Evolutionary conservation across 2,797 vertebrate genomes (phyloP), one percentile per base, ranked within the genome.

Genomic region (Melanotaenia parkinsoni): DNA sequence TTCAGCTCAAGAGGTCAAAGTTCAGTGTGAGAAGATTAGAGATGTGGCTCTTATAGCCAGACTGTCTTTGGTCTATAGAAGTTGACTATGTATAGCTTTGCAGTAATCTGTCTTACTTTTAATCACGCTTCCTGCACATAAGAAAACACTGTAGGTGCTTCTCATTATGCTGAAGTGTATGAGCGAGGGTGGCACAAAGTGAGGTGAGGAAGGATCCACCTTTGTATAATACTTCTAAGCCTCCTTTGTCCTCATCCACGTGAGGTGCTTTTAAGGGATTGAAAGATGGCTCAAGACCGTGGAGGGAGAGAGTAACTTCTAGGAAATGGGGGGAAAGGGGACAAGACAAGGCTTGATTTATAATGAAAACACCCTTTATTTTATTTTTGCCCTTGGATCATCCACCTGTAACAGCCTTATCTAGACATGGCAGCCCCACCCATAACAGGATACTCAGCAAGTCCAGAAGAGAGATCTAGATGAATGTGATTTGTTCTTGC

Each of bases 81-180:
- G 54, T 69, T 32, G 59, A 57, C 59, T 62, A 64, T 79, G 62
- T 66, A 37, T 80, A 65, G 51, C 74, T 80, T 80, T 68, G 63
- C 76, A 80, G 79, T 72, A 63, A 82, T 80, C 70, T n/a, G 74
- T 71, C 87, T 83, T 81, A 81, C 86, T 82, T 74, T 84, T 88
- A 12, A 51, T 65, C 20, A 14, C 5, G 47, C 24, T 40, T 66
- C 24, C 6, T 26, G 14, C 50, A 30, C 57, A n/a, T 33, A 20
- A 40, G 3, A 71, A 72, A 67, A 5, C 53, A 50, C n/a, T 64
- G 22, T 45, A 22, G 40, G 38, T 12, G 30, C 20, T 50, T 61
- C 37, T 64, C 32, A 16, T 38, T 38, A 26, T 37, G 8, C 22
- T 51, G 2, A 57, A 35, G 30, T 4, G 1, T 24, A 9, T 56